Conservation (phyloP, 2,797 vertebrate genomes). For the Sebastes melanostomus region DNA sequence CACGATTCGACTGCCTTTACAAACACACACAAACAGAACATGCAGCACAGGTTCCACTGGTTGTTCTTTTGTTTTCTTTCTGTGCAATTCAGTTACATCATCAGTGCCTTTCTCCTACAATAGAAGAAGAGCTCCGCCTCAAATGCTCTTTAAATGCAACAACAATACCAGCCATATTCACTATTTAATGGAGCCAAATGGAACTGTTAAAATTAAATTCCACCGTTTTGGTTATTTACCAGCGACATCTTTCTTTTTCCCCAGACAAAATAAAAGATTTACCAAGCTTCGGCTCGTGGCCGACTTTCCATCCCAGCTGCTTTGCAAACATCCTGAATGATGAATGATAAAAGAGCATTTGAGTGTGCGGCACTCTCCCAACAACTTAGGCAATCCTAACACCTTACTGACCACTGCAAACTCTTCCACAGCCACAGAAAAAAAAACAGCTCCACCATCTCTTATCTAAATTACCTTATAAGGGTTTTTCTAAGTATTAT, state of each 20-base stretch:
- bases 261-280: not conserved
- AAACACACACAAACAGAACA: conserved; percentile 17
- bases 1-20: not conserved
- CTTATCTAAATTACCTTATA: conserved; percentile 79
- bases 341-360: conserved; percentile 26
- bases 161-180: not conserved
- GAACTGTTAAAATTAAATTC: not conserved
- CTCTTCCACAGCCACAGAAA: conserved; percentile 63
- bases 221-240: not conserved
- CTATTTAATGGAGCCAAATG: not conserved
- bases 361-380: not conserved
- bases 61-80: not conserved
- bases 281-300: not conserved
- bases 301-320: not conserved
- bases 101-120: conserved; percentile 4
- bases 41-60: conserved; percentile 3
- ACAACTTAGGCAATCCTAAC: not conserved
- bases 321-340: not conserved
- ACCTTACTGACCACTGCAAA: conserved; percentile 39
- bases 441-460: conserved; percentile 64
- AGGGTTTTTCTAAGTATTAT: conserved; percentile 78
- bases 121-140: conserved; percentile 4
- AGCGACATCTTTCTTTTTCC: not conserved
- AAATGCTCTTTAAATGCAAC: conserved; percentile 7
- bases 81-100: conserved; percentile 16